Base-by-base conservation (phyloP, 2,797 vertebrate species). In the Coregonus sp. region DNA sequence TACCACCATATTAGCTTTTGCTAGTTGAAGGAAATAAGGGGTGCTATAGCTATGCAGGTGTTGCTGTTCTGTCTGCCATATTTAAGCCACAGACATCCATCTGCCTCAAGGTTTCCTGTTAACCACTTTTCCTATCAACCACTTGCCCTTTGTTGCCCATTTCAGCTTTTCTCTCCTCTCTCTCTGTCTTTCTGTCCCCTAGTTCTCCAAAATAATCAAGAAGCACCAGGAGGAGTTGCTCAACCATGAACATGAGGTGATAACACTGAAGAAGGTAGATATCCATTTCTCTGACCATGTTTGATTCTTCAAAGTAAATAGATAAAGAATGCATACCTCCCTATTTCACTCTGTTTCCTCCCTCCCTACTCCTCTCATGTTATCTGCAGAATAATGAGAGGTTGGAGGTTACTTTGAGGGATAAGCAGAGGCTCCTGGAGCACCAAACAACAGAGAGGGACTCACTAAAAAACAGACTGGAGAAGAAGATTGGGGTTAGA, bases 401-500 rank as follows among this genome's bases (percentile, higher is more conserved):
- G 40, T 85, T 95, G 90, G 91, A 95, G 68, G 70, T 4, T 0
- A 87, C 91, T 61, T 72, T 92, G 40, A 75, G 84, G 75, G 74
- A 74, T 75, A 89, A 93, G 35, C 81, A 81, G 78, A 78, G 79
- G 1, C 82, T 94, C 47, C 15, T 91, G 16, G 86, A 20, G 66
- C 92, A 82, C 75, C 76, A 74, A 0, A 4, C 16, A 0, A 0
- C 73, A 0, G 86, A 94, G 9, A 88, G 83, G 47, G 82, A 80
- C 51, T 7, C 70, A 2, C 16, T 86, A 35, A 89, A 18, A 31
- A 89, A 52, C 3, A 88, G 76, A 0, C 89, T 94, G 37, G 80
- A 83, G 0, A 87, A 91, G 72, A 94, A 91, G 59, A 82, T 59
- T 68, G 92, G 93, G 93, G 95, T 95, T 72, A 74, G 56, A 25